phyloP scores from a whole-genome alignment of 1,140 invertebrate species.

The Euwallacea similis region DNA sequence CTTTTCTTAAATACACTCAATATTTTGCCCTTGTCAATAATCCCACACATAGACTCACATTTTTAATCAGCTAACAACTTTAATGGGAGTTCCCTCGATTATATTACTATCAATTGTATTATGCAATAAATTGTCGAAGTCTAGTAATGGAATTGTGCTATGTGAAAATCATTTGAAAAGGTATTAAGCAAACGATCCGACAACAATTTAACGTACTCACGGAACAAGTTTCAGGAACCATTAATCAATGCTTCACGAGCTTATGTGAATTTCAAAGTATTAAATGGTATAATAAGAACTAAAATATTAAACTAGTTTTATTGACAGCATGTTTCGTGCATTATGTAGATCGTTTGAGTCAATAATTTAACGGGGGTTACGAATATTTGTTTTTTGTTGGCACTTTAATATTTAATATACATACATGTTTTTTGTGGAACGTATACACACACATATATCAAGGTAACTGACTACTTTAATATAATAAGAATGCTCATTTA shows the following conservation, averaged over 20 bases:
- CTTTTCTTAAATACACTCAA: not conserved
- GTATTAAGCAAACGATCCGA: not conserved
- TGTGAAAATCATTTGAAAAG: not conserved
- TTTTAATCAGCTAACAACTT: not conserved
- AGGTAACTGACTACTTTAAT: no score
- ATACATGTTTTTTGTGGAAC: no score
- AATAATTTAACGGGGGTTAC: no score
- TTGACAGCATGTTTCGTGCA: not conserved
- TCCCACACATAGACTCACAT: no score
- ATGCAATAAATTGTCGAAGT: no score
- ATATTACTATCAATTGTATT: no score
- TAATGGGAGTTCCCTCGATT: not conserved
- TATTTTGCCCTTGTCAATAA: no score
- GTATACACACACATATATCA: no score
- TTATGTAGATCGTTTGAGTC: no score
- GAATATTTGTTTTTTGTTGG: no score
- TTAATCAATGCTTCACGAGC: constrained; percentile 8
- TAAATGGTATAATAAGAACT: constrained; percentile 2
- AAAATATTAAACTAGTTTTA: not conserved
- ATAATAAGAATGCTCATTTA: no score
- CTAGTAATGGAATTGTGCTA: not conserved
- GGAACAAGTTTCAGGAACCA: constrained; percentile 9
- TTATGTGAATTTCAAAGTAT: constrained; percentile 15
- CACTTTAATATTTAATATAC: no score
- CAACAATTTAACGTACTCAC: constrained; percentile 8